Percentiles rank a stretch among this genome's conserved stretches.
These are phyloP conservation scores for Epirrhoe alternata DNA, from an alignment of 2,888 invertebrate genomes.

Conservation along the genomic window DNA sequence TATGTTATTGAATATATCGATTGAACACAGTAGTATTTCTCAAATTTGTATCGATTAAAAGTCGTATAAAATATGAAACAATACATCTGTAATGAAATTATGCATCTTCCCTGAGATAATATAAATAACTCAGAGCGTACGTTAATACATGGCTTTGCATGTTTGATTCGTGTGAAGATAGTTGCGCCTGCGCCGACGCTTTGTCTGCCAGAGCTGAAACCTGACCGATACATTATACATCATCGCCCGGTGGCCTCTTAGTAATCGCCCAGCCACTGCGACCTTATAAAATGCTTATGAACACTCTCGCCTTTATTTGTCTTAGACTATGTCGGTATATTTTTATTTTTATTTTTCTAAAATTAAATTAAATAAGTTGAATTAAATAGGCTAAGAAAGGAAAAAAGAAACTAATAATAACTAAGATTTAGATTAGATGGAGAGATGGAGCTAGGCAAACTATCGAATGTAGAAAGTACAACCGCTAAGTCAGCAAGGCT, in stretches of 20 bases:
- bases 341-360: too few species aligned
- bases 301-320: background rate
- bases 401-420: too few species aligned
- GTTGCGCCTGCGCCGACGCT: constrained; percentile 54
- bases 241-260: constrained; percentile 47
- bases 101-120: constrained; percentile 11
- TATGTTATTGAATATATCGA: background rate
- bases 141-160: constrained; percentile 41
- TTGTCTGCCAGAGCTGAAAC: constrained; percentile 58
- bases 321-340: too few species aligned
- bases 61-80: background rate
- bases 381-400: too few species aligned
- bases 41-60: background rate
- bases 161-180: constrained; percentile 53
- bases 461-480: too few species aligned
- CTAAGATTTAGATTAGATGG: too few species aligned
- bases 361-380: too few species aligned
- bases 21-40: background rate
- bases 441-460: too few species aligned
- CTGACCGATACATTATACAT: constrained; percentile 47
- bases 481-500: too few species aligned
- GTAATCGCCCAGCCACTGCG: constrained; percentile 44
- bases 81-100: constrained; percentile 3
- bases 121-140: constrained; percentile 23
- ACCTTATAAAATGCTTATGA: background rate